Conservation (phyloP, 2,888 invertebrate species). For the Campaea margaritaria region DNA sequence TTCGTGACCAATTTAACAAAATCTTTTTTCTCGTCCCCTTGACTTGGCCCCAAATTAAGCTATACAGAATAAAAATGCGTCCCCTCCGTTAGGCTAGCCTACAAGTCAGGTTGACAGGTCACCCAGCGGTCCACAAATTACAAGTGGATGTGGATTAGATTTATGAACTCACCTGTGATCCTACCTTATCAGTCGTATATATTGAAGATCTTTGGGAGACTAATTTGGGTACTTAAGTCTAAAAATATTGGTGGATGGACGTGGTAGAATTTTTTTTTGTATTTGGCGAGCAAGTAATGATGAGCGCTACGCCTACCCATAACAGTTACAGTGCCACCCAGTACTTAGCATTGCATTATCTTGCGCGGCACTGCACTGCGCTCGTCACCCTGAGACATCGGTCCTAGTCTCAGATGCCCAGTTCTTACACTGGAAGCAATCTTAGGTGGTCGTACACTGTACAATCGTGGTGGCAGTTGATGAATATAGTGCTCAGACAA, state of each 20-base stretch:
- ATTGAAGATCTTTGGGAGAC: constrained; percentile 25
- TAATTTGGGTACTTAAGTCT: constrained; percentile 1
- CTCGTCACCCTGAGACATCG: too few species aligned
- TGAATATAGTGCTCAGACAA: constrained; percentile 17
- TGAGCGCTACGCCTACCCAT: too few species aligned
- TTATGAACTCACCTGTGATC: constrained; percentile 38
- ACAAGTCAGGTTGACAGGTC: constrained; percentile 27
- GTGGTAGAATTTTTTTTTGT: too few species aligned
- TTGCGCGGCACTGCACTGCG: too few species aligned
- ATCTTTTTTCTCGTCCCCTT: not conserved
- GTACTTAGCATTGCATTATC: too few species aligned
- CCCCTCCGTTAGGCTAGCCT: constrained; percentile 5
- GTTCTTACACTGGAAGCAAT: too few species aligned
- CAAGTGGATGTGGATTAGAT: constrained; percentile 39
- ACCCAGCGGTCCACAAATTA: constrained; percentile 36
- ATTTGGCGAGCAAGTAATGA: too few species aligned
- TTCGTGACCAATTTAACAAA: not conserved
- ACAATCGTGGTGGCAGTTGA: too few species aligned
- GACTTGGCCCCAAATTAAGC: not conserved
- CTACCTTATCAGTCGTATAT: constrained; percentile 31
- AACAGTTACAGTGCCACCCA: too few species aligned
- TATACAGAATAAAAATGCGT: constrained; percentile 9
- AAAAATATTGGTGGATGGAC: too few species aligned
- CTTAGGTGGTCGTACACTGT: too few species aligned
- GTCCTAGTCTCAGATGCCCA: too few species aligned